Conservation (phyloP, 2,113 vertebrate genomes). For the Pica pica region DNA sequence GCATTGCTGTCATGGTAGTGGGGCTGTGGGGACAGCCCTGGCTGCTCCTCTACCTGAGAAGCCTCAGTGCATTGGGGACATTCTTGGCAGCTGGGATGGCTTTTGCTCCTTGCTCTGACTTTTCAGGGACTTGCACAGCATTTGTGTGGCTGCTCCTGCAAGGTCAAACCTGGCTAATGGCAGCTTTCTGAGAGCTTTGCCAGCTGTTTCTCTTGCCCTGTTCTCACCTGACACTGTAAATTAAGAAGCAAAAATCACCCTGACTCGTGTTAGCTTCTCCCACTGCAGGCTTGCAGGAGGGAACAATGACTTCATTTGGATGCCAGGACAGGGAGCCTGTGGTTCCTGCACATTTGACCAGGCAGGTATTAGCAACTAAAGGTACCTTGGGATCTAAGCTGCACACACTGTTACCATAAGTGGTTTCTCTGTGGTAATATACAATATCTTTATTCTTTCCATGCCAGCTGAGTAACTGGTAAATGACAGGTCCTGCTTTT, state of each 20-base stretch:
- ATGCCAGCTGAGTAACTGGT: neutral
- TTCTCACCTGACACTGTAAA: constrained; percentile 7
- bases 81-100: neutral
- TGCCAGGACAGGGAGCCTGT: neutral
- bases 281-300: neutral
- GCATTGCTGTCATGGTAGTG: neutral
- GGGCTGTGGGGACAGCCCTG: neutral
- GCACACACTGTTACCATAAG: neutral
- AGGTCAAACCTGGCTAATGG: neutral
- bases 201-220: neutral
- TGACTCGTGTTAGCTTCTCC: neutral
- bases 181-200: neutral
- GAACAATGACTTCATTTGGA: neutral
- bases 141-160: neutral
- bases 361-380: neutral
- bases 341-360: neutral
- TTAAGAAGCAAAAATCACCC: neutral
- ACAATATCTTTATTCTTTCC: neutral
- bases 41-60: neutral
- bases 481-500: constrained; percentile 12
- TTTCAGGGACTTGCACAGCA: neutral
- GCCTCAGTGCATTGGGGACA: neutral
- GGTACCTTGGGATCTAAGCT: neutral
- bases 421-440: neutral
- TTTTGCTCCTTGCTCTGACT: neutral